Percentiles rank a stretch among this genome's conserved stretches.
Conservation (phyloP, 2,888 invertebrate genomes). For the Leptopilina myrica region DNA sequence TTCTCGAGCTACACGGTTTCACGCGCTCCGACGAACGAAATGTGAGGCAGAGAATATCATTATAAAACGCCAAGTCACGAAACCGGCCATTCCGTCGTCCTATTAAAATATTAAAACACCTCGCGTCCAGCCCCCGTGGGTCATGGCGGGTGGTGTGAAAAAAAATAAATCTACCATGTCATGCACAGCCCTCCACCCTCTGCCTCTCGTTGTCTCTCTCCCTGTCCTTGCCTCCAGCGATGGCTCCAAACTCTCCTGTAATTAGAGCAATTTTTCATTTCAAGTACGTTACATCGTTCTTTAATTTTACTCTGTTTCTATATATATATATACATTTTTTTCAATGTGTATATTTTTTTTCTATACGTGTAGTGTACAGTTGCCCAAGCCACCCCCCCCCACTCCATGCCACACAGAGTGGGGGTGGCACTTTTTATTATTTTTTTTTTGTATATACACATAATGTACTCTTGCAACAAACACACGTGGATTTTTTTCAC, state of each 20-base stretch:
- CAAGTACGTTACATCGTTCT: slow-evolving; percentile 35
- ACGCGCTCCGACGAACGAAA: slow-evolving; percentile 67
- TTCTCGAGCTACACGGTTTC: slow-evolving; percentile 64
- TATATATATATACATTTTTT: neutral
- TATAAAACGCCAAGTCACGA: slow-evolving; percentile 76
- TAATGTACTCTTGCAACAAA: too few relatives aligned
- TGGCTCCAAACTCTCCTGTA: slow-evolving; percentile 46
- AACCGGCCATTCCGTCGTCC: slow-evolving; percentile 74
- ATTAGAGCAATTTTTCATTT: slow-evolving; percentile 39
- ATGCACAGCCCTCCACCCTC: slow-evolving; percentile 72
- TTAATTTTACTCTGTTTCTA: neutral
- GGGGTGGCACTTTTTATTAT: too few relatives aligned
- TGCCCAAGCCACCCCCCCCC: too few relatives aligned
- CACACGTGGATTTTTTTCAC: too few relatives aligned
- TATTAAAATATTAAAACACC: slow-evolving; percentile 77
- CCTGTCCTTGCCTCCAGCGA: slow-evolving; percentile 54
- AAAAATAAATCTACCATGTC: slow-evolving; percentile 76
- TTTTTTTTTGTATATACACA: too few relatives aligned
- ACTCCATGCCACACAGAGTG: too few relatives aligned
- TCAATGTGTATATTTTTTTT: neutral
- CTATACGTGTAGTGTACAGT: too few relatives aligned
- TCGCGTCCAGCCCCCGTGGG: slow-evolving; percentile 72
- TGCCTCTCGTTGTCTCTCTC: slow-evolving; percentile 66
- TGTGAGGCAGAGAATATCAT: slow-evolving; percentile 74
- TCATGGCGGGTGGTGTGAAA: slow-evolving; percentile 73